Evolutionary conservation across 2,797 vertebrate species (phyloP).

Genomic region (Rhabdomys pumilio): DNA sequence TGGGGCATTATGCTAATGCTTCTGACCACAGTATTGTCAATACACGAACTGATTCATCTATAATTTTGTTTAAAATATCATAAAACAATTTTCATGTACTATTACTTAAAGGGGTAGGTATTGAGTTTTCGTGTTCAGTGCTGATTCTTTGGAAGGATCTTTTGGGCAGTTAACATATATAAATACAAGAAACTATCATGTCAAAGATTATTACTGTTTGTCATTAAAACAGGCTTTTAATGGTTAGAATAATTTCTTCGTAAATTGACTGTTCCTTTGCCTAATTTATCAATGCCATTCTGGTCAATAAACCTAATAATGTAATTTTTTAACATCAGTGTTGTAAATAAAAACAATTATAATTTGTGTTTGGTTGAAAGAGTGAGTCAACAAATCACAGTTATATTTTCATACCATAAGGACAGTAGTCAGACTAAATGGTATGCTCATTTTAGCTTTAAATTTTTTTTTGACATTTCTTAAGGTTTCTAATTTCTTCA

Average conservation of each 20-base stretch:
- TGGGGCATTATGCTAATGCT: background rate
- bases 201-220: background rate
- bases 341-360: background rate
- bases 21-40: background rate
- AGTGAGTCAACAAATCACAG: background rate
- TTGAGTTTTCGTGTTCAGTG: background rate
- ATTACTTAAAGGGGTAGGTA: background rate
- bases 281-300: slow-evolving; percentile 11
- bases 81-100: background rate
- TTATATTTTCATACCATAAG: slow-evolving; percentile 58
- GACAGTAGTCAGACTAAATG: background rate
- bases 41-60: background rate
- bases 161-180: background rate
- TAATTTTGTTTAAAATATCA: slow-evolving; percentile 60
- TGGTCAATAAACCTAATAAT: slow-evolving; percentile 6
- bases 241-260: background rate
- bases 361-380: slow-evolving; percentile 7
- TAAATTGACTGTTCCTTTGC: slow-evolving; percentile 1
- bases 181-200: slow-evolving; percentile 26
- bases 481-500: slow-evolving; percentile 2
- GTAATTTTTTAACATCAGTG: background rate
- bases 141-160: background rate
- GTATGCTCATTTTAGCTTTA: background rate
- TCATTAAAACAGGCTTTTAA: slow-evolving; percentile 16
- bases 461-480: background rate